Evolutionary conservation across 2,113 vertebrate species (phyloP).

Genomic region (Centropus unirufus): DNA sequence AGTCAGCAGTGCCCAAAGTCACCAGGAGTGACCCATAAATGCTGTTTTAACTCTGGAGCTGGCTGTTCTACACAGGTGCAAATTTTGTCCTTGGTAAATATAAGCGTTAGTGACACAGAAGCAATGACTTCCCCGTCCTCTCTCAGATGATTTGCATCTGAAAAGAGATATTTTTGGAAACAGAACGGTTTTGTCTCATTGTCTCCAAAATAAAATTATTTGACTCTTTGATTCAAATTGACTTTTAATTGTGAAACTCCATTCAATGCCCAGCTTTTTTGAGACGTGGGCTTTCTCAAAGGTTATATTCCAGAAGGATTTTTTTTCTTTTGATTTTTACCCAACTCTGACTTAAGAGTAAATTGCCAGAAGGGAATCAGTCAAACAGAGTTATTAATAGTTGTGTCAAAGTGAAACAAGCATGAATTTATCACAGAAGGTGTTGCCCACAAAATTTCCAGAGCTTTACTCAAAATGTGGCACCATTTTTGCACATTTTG

Average conservation of each 20-base stretch:
- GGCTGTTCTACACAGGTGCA: constrained; percentile 54
- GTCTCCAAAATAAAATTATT: constrained; percentile 21
- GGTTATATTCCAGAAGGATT: not conserved
- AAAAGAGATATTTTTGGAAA: constrained; percentile 20
- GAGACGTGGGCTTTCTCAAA: not conserved
- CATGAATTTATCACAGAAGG: not conserved
- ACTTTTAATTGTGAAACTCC: constrained; percentile 40
- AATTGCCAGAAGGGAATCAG: constrained; percentile 20
- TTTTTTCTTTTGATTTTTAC: constrained; percentile 14
- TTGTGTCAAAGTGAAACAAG: constrained; percentile 18
- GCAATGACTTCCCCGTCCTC: not conserved
- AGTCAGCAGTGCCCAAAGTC: constrained; percentile 7
- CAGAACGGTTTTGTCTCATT: constrained; percentile 2
- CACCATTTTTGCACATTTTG: not conserved
- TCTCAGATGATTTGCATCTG: constrained; percentile 48
- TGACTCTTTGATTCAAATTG: constrained; percentile 35
- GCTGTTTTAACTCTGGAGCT: constrained; percentile 36
- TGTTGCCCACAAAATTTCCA: constrained; percentile 42
- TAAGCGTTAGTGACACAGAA: constrained; percentile 24
- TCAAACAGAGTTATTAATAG: constrained; percentile 33
- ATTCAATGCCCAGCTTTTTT: not conserved
- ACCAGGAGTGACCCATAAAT: not conserved
- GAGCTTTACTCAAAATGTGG: not conserved
- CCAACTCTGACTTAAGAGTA: not conserved
- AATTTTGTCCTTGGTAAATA: constrained; percentile 43